Conservation (phyloP, 2,113 vertebrate genomes). For the Meles meles region DNA sequence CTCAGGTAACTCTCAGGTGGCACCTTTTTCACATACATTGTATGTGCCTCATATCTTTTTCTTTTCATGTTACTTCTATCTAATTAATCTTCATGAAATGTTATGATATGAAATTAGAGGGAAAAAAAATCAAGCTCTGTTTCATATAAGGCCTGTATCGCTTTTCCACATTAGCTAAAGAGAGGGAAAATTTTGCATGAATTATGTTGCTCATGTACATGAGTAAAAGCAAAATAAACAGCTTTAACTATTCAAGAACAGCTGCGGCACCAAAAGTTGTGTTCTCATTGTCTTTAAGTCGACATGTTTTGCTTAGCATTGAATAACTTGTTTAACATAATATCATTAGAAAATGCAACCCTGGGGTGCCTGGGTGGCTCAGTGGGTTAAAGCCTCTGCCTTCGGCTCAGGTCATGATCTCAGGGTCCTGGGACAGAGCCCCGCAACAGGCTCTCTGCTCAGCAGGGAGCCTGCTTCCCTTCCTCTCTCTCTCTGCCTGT, state of each 20-base stretch:
- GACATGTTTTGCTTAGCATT: not conserved
- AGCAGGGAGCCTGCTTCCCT: too few relatives aligned
- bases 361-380: too few relatives aligned
- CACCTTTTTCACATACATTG: not conserved
- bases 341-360: constrained; percentile 38
- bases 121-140: not conserved
- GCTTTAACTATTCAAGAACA: constrained; percentile 57
- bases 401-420: too few relatives aligned
- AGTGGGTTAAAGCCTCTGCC: too few relatives aligned
- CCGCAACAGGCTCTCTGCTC: too few relatives aligned
- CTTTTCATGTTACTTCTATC: not conserved
- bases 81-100: not conserved
- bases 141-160: not conserved
- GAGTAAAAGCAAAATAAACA: constrained; percentile 30
- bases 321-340: constrained; percentile 29
- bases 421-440: too few relatives aligned
- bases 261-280: constrained; percentile 8
- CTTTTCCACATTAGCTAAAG: not conserved
- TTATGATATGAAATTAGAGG: not conserved
- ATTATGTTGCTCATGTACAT: not conserved
- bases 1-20: accelerated
- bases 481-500: too few relatives aligned
- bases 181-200: not conserved
- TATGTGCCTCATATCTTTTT: not conserved
- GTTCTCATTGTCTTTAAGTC: constrained; percentile 45